Conservation (phyloP, 2,797 vertebrate species). For the Uromys caudimaculatus region DNA sequence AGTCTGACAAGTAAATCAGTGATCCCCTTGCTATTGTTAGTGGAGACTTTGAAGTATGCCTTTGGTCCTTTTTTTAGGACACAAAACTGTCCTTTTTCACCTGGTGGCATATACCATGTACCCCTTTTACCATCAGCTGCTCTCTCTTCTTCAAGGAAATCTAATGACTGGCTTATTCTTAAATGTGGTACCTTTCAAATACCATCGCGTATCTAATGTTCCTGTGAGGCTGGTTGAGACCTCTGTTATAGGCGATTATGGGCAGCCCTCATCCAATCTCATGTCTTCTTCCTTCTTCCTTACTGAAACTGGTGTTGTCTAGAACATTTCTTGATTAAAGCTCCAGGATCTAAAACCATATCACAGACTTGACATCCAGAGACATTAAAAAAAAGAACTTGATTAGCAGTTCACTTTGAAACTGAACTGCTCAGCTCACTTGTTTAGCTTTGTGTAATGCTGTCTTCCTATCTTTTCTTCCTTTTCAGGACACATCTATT, state of each 20-base stretch:
- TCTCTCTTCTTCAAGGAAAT: background rate
- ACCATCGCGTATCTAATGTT: background rate
- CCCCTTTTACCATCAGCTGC: background rate
- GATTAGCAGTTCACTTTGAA: background rate
- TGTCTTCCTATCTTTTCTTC: background rate
- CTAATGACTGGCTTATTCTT: background rate
- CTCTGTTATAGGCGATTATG: background rate
- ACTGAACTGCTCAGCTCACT: conserved; percentile 16
- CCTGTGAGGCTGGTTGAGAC: background rate
- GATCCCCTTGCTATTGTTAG: background rate
- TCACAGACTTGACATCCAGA: background rate
- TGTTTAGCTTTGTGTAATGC: background rate
- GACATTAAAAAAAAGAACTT: background rate
- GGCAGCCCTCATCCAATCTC: background rate
- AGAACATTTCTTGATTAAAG: background rate
- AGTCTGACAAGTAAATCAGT: background rate
- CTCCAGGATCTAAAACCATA: background rate
- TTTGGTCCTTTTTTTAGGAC: background rate
- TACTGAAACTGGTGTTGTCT: background rate
- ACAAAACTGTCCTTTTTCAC: background rate
- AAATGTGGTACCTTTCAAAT: background rate
- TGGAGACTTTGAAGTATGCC: background rate
- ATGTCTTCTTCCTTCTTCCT: background rate
- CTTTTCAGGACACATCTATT: conserved; percentile 11
- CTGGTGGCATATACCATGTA: fast-evolving